Base-by-base conservation (phyloP, 2,113 vertebrate genomes). In the Antigone vipio region DNA sequence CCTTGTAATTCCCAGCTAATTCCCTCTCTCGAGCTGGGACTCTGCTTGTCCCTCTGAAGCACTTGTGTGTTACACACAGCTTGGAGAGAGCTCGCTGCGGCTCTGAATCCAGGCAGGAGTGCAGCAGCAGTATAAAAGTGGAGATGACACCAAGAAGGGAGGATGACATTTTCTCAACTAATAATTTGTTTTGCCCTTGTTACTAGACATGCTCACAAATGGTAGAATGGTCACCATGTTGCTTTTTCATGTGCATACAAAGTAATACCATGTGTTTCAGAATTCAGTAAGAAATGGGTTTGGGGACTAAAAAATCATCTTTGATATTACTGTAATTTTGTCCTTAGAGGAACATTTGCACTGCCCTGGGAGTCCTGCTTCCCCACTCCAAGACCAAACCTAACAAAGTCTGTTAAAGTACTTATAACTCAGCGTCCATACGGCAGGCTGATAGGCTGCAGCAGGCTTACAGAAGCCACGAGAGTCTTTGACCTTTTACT, bases 41-140 rank as follows among this genome's bases (percentile, higher is more conserved):
- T 30, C 17, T 11, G 0, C 62, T 55, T 34, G 18, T 72, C 71
- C 40, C 47, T 62, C n/a, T 66, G 40, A 44, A 42, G 26, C 27
- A 9, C 35, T 30, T 0, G 0, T 8, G 14, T 30, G 0, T 71
- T 47, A 3, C 14, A 20, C 22, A 12, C 17, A 32, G 29, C 42
- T 42, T 40, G 47, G 55, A 23, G 50, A 58, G 69, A 59, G 62
- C 45, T 64, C 16, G 1, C 44, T 19, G 62, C 2, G 3, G n/a
- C 32, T 72, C 45, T 15, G 42, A 47, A 30, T 27, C 56, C 56
- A 40, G 62, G 42, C 44, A 30, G 56, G n/a, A 35, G 27, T 22
- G 21, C 66, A 50, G 75, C 67, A 59, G 34, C 35, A 13, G 10
- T 50, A 5, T 45, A 7, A 19, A 34, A 69, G 29, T 38, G 15